Evolutionary conservation across 2,797 vertebrate genomes (phyloP), one percentile per base, ranked within the genome.

Genomic region (Hylomyscus alleni): DNA sequence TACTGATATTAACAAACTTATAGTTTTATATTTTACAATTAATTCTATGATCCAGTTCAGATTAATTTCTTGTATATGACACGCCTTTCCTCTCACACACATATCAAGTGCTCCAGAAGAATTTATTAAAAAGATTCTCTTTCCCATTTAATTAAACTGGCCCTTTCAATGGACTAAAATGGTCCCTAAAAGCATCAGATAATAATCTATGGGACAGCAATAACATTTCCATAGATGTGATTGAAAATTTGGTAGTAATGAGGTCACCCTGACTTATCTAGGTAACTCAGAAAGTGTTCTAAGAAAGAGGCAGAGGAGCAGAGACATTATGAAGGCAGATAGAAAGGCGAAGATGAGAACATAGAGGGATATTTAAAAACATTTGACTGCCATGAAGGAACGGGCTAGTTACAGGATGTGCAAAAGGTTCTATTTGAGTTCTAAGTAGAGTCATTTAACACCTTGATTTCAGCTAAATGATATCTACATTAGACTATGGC

Each of bases 21-120:
- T 40, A 67, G 40, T 80, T 69, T 90, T 75, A 69, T 37, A 9
- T 69, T 91, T 94, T 65, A 69, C 11, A 81, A 52, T 88, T 95
- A 91, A 89, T 12, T 60, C 31, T 75, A 54, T 62, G 20, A 85
- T 31, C 6, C 50, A 81, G 67, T 94, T 95, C 37, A 80, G 84
- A 81, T 72, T 50, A 78, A n/a, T 52, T 56, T 69, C 88, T 80
- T 91, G 13, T 31, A 26, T 31, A 26, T 20, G 54, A 31, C 22
- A 0, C 58, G 15, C 81, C 14, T 65, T 90, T 82, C 76, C 78
- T 20, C 44, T 20, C 44, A 67, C 6, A 58, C 0, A 82, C 5
- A 22, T 86, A 52, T 93, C 31, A 72, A 29, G 52, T 73, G 34
- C 44, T 82, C 8, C 9, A 76, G 72, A 52, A 93, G 0, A 81